Conservation (phyloP, 2,797 vertebrate genomes). For the Sebastes alutus region DNA sequence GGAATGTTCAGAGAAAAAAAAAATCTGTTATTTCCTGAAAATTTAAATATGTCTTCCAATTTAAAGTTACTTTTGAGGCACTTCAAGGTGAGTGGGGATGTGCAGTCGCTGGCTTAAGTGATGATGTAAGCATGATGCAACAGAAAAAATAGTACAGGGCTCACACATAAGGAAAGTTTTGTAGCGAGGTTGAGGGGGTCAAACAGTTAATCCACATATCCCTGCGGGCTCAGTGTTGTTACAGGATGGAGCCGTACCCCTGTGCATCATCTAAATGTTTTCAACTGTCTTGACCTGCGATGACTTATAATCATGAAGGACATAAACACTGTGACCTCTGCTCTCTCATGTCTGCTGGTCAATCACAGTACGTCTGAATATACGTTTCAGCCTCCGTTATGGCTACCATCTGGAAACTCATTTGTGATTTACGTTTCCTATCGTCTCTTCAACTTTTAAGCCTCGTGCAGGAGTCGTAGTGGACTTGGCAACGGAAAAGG, state of each 20-base stretch:
- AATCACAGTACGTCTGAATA: conserved; percentile 51
- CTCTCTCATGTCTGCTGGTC: conserved; percentile 35
- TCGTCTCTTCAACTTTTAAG: conserved; percentile 19
- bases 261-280: conserved; percentile 42
- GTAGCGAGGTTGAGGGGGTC: conserved; percentile 53
- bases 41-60: conserved; percentile 59
- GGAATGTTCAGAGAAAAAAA: conserved; percentile 3
- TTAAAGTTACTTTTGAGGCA: conserved; percentile 62
- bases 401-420: conserved; percentile 59
- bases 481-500: conserved; percentile 36
- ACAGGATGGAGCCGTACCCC: conserved; percentile 30
- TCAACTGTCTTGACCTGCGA: conserved; percentile 34
- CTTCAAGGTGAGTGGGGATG: conserved; percentile 51
- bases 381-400: conserved; percentile 36
- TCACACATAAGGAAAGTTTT: conserved; percentile 42
- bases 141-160: conserved; percentile 37
- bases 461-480: neutral
- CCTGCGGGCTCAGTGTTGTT: conserved; percentile 42
- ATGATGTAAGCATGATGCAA: conserved; percentile 64
- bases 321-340: conserved; percentile 64
- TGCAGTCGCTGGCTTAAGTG: conserved; percentile 46
- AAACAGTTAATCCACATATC: conserved; percentile 58
- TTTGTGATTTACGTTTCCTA: conserved; percentile 48
- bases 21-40: conserved; percentile 32
- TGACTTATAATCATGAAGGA: conserved; percentile 54